A percentile compares a stretch with the other conserved stretches of the same genome.
Conservation (phyloP, 2,113 vertebrate genomes). For the Lutjanus erythropterus region DNA sequence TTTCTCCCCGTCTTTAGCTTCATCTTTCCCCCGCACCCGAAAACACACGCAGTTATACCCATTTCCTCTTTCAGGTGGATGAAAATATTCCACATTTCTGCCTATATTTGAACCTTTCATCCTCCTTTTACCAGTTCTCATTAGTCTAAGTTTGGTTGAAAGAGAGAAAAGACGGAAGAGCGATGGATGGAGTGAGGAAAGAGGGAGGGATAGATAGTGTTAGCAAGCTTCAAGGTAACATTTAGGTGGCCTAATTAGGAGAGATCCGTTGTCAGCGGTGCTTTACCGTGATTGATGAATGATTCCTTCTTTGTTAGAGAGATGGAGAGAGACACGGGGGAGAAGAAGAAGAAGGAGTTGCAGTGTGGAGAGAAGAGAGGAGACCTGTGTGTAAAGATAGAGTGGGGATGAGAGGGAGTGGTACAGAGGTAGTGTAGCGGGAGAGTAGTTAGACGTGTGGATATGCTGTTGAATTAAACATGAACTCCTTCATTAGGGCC, state of each 20-base stretch:
- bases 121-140: constrained; percentile 55
- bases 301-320: constrained; percentile 83
- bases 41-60: constrained; percentile 10
- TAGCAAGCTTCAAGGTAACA: constrained; percentile 82
- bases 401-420: constrained; percentile 66
- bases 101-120: constrained; percentile 57
- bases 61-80: constrained; percentile 11
- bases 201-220: constrained; percentile 66
- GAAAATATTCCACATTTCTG: constrained; percentile 44
- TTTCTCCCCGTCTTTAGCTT: not conserved
- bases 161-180: constrained; percentile 28
- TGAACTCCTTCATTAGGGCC: constrained; percentile 83
- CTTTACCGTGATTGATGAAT: constrained; percentile 91
- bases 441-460: constrained; percentile 75
- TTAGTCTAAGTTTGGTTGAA: constrained; percentile 55
- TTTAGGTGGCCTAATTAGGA: constrained; percentile 85
- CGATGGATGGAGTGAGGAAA: constrained; percentile 30
- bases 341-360: constrained; percentile 63
- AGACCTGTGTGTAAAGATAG: constrained; percentile 73
- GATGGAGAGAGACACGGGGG: constrained; percentile 72
- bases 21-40: not conserved
- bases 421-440: constrained; percentile 36
- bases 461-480: constrained; percentile 89
- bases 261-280: constrained; percentile 86
- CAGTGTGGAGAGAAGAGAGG: constrained; percentile 64